Percentiles rank a stretch among this genome's conserved stretches.
Conservation (phyloP, 2,113 vertebrate genomes). For the Psephotus haematonotus region DNA sequence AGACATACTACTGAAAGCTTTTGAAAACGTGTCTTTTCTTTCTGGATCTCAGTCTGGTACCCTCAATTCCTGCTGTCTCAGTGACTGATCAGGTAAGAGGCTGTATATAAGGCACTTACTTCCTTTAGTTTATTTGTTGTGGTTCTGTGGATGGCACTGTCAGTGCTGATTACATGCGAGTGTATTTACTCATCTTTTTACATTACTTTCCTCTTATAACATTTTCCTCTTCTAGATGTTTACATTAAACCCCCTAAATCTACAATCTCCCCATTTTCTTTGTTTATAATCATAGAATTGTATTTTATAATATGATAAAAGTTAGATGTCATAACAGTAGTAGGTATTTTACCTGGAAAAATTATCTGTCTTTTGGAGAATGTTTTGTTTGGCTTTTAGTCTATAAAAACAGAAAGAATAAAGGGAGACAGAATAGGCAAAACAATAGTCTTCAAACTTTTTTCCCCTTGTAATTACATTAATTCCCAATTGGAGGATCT, state of each 20-base stretch:
- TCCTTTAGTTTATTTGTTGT: background rate
- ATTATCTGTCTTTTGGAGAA: background rate
- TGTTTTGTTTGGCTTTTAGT: background rate
- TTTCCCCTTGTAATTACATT: background rate
- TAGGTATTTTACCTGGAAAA: background rate
- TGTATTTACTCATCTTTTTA: background rate
- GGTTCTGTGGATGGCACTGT: background rate
- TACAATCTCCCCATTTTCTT: background rate
- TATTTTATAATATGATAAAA: background rate
- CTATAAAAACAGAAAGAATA: background rate
- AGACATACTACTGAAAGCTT: background rate
- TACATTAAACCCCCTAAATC: background rate
- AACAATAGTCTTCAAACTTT: background rate
- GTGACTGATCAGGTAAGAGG: background rate
- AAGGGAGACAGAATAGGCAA: background rate
- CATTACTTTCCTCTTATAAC: background rate
- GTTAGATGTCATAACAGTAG: background rate
- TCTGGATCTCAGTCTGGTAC: background rate
- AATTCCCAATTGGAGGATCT: background rate
- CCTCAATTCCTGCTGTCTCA: background rate
- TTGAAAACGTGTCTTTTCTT: background rate
- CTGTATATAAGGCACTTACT: background rate
- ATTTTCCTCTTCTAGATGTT: background rate
- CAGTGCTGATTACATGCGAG: background rate
- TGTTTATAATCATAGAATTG: background rate